Base-by-base conservation (phyloP, 2,888 invertebrate species). In the Tryphoninae sp. region DNA sequence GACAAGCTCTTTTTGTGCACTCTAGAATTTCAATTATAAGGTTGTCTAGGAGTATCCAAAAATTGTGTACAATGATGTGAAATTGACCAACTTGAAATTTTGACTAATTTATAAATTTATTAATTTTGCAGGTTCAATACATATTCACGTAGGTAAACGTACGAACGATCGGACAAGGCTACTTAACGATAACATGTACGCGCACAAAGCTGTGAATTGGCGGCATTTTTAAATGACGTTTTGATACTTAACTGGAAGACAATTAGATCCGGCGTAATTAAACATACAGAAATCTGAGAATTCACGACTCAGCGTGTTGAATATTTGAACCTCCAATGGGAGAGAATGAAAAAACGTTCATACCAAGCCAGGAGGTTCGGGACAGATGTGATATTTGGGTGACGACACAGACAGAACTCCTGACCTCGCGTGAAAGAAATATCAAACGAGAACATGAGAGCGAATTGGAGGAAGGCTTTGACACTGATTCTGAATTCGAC, bases 401-500 rank as follows among this genome's bases (percentile, higher is more conserved):
- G 0, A 88, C 88, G 75, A 82, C 86, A 2, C 88, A 89, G 59
- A 86, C 86, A 33, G 82, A 88, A 53, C 33, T 79, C 42, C 26
- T 80, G 2, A 73, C 80, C 13, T 55, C 77, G 6, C 53, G 78
- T 1, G 84, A 84, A 3, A 75, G 83, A 23, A 74, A 51, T 9
- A 22, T 62, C 0, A 88, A 89, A 73, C 80, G 77, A 51, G 87
- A 86, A 53, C 40, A 69, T 19, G 84, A 87, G 33, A 83, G 71
- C 53, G 90, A 90, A 19, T 85, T 83, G 11, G 89, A 90, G 2
- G 89, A 91, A 13, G 87, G 83, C 53, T 87, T 86, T 42, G 88
- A 89, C 22, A 91, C 92, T 0, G 91, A 92, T 80, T 90, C 90
- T 0, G 91, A 91, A 72, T 91, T 92, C 73, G 89, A 90, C 80